A percentile compares a stretch with the other conserved stretches of the same genome.
phyloP scores from a whole-genome alignment of 1,140 invertebrate species.

The Nasonia giraulti region DNA sequence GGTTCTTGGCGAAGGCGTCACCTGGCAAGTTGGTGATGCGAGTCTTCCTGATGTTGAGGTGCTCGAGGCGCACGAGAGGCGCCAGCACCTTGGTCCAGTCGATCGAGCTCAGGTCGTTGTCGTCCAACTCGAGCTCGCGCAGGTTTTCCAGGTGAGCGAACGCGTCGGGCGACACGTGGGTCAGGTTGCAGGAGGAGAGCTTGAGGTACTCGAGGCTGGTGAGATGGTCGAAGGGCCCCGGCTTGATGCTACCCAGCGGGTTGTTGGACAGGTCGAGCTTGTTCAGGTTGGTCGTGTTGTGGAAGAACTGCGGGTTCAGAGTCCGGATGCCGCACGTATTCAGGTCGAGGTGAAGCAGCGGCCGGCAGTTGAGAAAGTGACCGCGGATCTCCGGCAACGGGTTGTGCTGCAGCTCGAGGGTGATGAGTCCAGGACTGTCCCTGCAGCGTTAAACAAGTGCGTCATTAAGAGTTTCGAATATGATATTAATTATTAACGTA shows the following conservation, averaged over 20 bases:
- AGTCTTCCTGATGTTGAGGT: conserved; percentile 79
- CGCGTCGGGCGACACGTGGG: conserved; percentile 74
- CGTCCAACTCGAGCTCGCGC: conserved; percentile 79
- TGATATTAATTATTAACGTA: too few species aligned
- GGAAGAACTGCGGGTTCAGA: conserved; percentile 80
- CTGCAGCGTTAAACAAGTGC: conserved; percentile 71
- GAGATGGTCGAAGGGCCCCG: conserved; percentile 78
- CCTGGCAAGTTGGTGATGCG: conserved; percentile 78
- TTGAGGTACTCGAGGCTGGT: conserved; percentile 80
- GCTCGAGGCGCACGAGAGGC: conserved; percentile 77
- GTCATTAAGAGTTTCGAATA: conserved; percentile 40
- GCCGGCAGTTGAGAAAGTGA: conserved; percentile 80
- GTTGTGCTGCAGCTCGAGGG: conserved; percentile 82
- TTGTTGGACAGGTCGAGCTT: conserved; percentile 83
- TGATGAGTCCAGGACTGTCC: conserved; percentile 80
- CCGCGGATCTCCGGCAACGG: conserved; percentile 78
- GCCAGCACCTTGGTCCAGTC: conserved; percentile 79
- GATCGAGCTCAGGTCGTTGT: conserved; percentile 76
- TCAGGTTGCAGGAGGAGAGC: conserved; percentile 80
- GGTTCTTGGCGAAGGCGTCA: conserved; percentile 80
- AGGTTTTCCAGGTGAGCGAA: conserved; percentile 78
- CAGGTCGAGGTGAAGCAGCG: conserved; percentile 81
- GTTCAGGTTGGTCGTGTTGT: conserved; percentile 79
- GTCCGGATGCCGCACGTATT: conserved; percentile 78
- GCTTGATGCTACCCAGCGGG: conserved; percentile 76